Percentiles rank a stretch among this genome's conserved stretches.
phyloP scores from a whole-genome alignment of 2,888 invertebrate genomes.

The Drosophila fulvimacula region DNA sequence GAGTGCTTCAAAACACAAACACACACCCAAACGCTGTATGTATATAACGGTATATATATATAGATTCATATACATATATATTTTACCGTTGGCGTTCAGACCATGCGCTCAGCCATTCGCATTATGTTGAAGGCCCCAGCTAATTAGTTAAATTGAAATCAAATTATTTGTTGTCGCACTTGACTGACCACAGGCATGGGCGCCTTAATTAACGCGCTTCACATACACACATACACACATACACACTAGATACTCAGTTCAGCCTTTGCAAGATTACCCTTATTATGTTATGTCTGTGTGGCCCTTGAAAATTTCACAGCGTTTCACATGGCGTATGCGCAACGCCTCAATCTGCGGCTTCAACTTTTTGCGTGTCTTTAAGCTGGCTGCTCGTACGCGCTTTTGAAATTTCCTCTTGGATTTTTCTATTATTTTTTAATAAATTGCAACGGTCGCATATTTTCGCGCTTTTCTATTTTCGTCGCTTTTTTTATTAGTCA shows the following conservation, averaged over 20 bases:
- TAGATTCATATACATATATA: background rate
- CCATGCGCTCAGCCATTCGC: constrained; percentile 48
- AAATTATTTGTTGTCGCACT: constrained; percentile 84
- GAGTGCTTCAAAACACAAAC: constrained; percentile 43
- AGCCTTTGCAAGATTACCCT: constrained; percentile 37
- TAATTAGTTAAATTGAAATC: constrained; percentile 84
- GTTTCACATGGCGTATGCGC: constrained; percentile 46
- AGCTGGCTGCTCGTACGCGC: constrained; percentile 1
- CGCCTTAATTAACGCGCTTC: constrained; percentile 79
- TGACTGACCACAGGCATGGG: constrained; percentile 76
- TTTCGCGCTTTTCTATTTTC: constrained; percentile 57
- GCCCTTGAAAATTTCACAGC: constrained; percentile 11
- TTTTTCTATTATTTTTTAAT: constrained; percentile 64
- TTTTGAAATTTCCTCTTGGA: constrained; percentile 11
- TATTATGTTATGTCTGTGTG: constrained; percentile 40
- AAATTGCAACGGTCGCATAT: constrained; percentile 58
- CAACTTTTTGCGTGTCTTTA: constrained; percentile 13
- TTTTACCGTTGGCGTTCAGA: constrained; percentile 18
- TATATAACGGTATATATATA: background rate
- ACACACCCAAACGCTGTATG: constrained; percentile 10
- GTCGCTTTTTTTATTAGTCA: constrained; percentile 22
- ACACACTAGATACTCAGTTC: background rate
- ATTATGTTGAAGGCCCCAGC: constrained; percentile 75
- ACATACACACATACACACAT: constrained; percentile 7
- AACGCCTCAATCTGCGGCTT: constrained; percentile 14